Percentiles rank a stretch among this genome's conserved stretches.
Evolutionary conservation across 2,888 invertebrate species (phyloP).

Genomic region (Caenorhabditis sp.): DNA sequence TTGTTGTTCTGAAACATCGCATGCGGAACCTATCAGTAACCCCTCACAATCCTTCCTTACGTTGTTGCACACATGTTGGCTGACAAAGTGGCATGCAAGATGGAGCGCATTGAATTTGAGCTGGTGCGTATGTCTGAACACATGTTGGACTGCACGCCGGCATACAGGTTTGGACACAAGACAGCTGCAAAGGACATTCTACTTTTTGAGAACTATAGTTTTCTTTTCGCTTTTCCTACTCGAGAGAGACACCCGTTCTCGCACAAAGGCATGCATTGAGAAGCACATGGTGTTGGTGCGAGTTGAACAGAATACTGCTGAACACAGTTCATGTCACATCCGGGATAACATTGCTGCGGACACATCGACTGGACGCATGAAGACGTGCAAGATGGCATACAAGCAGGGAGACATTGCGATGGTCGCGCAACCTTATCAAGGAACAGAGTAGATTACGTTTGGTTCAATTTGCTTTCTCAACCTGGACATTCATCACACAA

Average conservation of each 20-base stretch:
- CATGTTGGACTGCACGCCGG: slow-evolving; percentile 74
- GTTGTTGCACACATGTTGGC: slow-evolving; percentile 67
- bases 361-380: slow-evolving; percentile 69
- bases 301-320: slow-evolving; percentile 70
- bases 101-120: slow-evolving; percentile 63
- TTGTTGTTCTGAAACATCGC: slow-evolving; percentile 42
- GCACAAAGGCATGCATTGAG: slow-evolving; percentile 67
- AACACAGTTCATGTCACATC: slow-evolving; percentile 64
- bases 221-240: slow-evolving; percentile 36
- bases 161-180: slow-evolving; percentile 69
- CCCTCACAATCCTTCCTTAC: slow-evolving; percentile 45
- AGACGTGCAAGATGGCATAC: slow-evolving; percentile 73
- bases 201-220: neutral
- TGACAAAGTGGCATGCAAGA: slow-evolving; percentile 71
- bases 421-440: slow-evolving; percentile 40
- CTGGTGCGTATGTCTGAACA: slow-evolving; percentile 52
- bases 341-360: slow-evolving; percentile 69
- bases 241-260: slow-evolving; percentile 61
- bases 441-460: too few species aligned
- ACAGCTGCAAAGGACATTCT: slow-evolving; percentile 39
- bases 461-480: neutral
- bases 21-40: slow-evolving; percentile 32
- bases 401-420: slow-evolving; percentile 59
- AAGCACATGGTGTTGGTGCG: slow-evolving; percentile 66
- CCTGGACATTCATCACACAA: slow-evolving; percentile 67